Percentiles rank a stretch among this genome's conserved stretches.
Conservation (phyloP, 1,140 invertebrate species). For the Notospermus geniculatus region DNA sequence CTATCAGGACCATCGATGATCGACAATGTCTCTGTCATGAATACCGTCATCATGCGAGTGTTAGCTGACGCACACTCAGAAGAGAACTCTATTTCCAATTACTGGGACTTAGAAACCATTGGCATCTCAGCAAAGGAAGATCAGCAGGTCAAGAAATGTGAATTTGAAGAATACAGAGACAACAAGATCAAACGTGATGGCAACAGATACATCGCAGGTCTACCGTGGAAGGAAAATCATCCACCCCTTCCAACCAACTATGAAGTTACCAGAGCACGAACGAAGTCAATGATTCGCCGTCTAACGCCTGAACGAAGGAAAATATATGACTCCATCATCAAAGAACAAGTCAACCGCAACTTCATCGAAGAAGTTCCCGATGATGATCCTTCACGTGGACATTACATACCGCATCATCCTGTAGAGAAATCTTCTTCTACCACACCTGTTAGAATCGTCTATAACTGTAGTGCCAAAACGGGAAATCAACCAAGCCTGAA, state of each 20-base stretch:
- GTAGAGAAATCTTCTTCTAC: not conserved
- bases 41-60: too few species aligned
- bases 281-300: not conserved
- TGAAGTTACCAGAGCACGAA: constrained; percentile 2
- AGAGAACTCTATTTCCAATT: too few species aligned
- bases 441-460: constrained; percentile 8
- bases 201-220: too few species aligned
- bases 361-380: constrained; percentile 10
- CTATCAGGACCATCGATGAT: constrained; percentile 13
- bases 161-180: too few species aligned
- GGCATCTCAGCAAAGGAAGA: too few species aligned
- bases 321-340: constrained; percentile 3
- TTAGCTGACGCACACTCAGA: too few species aligned
- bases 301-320: not conserved
- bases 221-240: not conserved
- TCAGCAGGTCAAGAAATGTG: too few species aligned
- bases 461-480: not conserved
- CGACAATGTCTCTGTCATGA: not conserved
- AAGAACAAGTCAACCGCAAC: not conserved
- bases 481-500: constrained; percentile 1
- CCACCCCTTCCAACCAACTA: constrained; percentile 11
- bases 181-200: too few species aligned
- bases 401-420: constrained; percentile 9
- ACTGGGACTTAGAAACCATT: too few species aligned
- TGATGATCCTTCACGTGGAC: not conserved